These are phyloP conservation scores for Saccostrea echinata DNA, from an alignment of 1,140 invertebrate genomes.

Conservation along the genomic window DNA sequence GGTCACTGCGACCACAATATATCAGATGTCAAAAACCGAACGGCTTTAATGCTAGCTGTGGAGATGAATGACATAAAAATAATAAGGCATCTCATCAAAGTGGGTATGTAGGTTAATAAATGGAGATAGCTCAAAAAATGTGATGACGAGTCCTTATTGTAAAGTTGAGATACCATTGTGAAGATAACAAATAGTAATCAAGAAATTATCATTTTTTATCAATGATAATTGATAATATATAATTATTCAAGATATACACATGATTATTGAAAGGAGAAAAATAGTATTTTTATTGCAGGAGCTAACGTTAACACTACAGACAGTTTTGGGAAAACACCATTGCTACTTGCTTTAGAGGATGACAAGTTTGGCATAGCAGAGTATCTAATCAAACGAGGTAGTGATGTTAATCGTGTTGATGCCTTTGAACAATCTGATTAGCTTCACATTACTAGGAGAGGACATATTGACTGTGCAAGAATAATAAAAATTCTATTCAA, in stretches of 20 bases:
- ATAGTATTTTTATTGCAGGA: neutral
- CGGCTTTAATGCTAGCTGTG: neutral
- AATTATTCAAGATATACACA: no score
- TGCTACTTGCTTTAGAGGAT: constrained; percentile 36
- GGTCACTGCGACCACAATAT: neutral
- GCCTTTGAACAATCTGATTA: constrained; percentile 21
- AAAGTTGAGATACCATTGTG: no score
- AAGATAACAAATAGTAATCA: no score
- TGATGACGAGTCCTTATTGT: no score
- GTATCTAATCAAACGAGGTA: constrained; percentile 18
- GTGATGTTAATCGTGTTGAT: constrained; percentile 42
- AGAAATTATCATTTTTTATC: no score
- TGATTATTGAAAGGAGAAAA: no score
- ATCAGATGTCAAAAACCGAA: neutral
- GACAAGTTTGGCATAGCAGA: neutral
- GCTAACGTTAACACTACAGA: neutral
- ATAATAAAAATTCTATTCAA: neutral
- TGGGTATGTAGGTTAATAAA: neutral
- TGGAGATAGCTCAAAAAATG: no score
- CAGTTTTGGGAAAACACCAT: constrained; percentile 30
- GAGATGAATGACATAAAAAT: neutral
- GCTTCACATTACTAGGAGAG: neutral
- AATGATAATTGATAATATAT: no score
- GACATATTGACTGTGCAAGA: neutral
- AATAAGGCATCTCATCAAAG: neutral